Evolutionary conservation across 30 jellyfish, hydroid and myxozoan species (phyloP).

Genomic region (Chrysaora quinquecirrha): DNA sequence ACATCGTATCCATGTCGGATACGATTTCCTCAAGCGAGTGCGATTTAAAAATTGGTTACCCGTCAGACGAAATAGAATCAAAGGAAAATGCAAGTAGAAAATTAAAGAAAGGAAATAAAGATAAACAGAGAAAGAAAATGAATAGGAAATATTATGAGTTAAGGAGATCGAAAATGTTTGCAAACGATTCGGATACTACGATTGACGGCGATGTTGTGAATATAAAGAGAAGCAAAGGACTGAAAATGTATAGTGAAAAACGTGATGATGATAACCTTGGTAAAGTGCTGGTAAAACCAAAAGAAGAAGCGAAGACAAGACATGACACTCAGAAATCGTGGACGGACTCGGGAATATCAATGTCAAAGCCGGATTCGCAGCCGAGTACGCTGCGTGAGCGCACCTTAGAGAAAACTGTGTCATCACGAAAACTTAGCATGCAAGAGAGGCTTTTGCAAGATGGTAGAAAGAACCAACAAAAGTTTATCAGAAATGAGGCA

Average conservation of each 20-base stretch:
- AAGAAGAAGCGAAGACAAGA: constrained; percentile 20
- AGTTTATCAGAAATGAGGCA: constrained; percentile 38
- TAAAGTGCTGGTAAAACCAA: background rate
- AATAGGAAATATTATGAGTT: constrained; percentile 26
- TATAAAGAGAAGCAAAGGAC: constrained; percentile 5
- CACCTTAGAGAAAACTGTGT: constrained; percentile 10
- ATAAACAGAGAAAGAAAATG: constrained; percentile 1
- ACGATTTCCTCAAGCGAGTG: background rate
- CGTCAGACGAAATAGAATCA: constrained; percentile 50
- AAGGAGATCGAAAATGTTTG: constrained; percentile 27
- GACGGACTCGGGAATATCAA: constrained; percentile 80
- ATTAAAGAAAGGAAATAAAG: constrained; percentile 9
- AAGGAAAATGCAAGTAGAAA: constrained; percentile 22
- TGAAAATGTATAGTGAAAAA: background rate
- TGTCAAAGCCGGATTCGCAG: constrained; percentile 74
- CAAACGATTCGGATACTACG: constrained; percentile 66
- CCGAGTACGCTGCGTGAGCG: constrained; percentile 73
- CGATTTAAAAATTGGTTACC: constrained; percentile 45
- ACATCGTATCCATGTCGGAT: background rate
- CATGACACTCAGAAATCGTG: constrained; percentile 57
- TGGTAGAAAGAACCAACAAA: background rate
- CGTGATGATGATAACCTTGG: background rate
- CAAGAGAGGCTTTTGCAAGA: background rate
- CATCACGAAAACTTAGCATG: background rate
- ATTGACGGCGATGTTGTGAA: constrained; percentile 15